Evolutionary conservation across 2,888 invertebrate species (phyloP), one percentile per base, ranked within the genome.

Genomic region (Ophion costatus): DNA sequence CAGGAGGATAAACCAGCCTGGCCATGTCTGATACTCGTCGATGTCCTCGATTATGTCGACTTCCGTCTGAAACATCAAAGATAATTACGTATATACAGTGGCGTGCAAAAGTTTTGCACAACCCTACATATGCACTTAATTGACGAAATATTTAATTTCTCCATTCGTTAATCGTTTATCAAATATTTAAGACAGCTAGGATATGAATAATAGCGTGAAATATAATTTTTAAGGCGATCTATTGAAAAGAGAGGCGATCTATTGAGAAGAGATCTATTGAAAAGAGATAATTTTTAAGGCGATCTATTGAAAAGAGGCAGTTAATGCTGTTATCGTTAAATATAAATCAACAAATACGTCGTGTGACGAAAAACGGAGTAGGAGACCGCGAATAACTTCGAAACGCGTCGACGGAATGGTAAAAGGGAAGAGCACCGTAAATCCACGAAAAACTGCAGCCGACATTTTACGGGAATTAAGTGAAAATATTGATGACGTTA

Each of bases 21-120:
- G 99, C 98, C 98, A 98, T 0, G 99, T 98, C 94, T 99, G 98
- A 94, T 98, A 99, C 92, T 99, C 98, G 92, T 99, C 99, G 78
- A 98, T 97, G 93, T 99, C 99, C 93, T 98, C 98, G 89, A 99
- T 97, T 73, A 98, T 98, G 93, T 99, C 98, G 61, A 99, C 97
- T 94, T 98, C 99, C 84, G 98, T 98, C 98, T 99, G 94, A 29
- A 78, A 73, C 1, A 17, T 29, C 0, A 57, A 63, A 20, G 17
- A n/a, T 63, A 14, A 24, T 29, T 29, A 29, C 29, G 29, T 29
- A 29, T 29, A 29, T 29, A 29, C 29, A 29, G 29, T 29, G 29
- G 29, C 4, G 29, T 29, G 29, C 29, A 29, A 29, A 29, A 29
- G 29, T 29, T 29, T 29, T 29, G 29, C 29, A 29, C 29, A 2